phyloP scores from a whole-genome alignment of 2,113 vertebrate species.

The Mungos mungo region DNA sequence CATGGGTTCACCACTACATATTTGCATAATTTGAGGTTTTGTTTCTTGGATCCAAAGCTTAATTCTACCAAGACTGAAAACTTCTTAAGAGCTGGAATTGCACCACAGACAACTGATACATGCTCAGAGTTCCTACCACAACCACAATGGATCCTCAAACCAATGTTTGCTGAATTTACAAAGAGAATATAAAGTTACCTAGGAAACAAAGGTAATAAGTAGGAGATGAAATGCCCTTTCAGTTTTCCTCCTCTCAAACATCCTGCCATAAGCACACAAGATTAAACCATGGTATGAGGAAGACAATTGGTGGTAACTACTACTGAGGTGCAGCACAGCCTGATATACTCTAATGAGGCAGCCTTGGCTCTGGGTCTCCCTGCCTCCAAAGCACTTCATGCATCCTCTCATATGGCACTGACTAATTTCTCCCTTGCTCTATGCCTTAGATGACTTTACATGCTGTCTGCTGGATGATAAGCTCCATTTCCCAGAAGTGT shows the following conservation, averaged over 20 bases:
- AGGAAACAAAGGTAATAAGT: neutral
- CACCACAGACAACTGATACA: neutral
- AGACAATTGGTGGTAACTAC: neutral
- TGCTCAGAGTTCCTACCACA: neutral
- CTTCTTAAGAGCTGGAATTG: neutral
- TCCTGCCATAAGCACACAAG: neutral
- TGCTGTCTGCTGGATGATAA: neutral
- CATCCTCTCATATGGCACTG: neutral
- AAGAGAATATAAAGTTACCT: neutral
- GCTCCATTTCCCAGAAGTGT: neutral
- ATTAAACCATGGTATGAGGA: neutral
- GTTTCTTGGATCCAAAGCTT: neutral
- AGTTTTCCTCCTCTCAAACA: neutral
- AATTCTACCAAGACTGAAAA: neutral
- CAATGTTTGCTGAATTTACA: neutral
- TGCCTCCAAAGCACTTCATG: neutral
- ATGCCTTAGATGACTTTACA: neutral
- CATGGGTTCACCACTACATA: neutral
- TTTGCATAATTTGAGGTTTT: neutral
- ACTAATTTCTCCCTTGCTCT: neutral
- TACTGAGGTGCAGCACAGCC: neutral
- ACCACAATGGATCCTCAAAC: neutral
- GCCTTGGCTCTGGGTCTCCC: neutral
- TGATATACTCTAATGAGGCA: fast-evolving
- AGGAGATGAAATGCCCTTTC: neutral